Evolutionary conservation across 2,797 vertebrate species (phyloP), one percentile per base, ranked within the genome.

Genomic region (Naso thynnoides): DNA sequence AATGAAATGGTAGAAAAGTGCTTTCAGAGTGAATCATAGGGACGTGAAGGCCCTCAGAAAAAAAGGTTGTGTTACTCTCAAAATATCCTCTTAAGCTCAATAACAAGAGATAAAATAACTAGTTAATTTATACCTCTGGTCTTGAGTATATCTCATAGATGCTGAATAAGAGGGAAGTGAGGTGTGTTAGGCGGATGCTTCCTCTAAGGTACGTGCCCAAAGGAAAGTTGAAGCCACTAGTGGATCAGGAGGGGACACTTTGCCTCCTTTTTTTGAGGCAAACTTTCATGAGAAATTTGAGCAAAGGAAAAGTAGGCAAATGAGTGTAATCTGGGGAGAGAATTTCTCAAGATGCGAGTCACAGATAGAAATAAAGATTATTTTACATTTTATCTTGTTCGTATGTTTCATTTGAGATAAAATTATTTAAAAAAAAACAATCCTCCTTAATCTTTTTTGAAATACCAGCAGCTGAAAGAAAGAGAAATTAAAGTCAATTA

Each of bases 101-200:
- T 77, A 75, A 70, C 42, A 58, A 42, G 60, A 83, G 39, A 84
- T 72, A 24, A 76, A 87, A 84, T 85, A 76, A 83, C 42, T 41
- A 70, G 71, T 70, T 89, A 79, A 89, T 89, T 83, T 78, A 62
- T 79, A 84, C 74, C 76, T 87, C 65, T 85, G 79, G 74, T 82
- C 38, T 73, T 68, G 41, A 86, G 78, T 72, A 71, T 36, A 62
- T 83, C 55, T 79, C 44, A 54, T 24, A 62, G 70, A 69, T 4
- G 14, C 21, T 21, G 61, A 59, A 64, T 65, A 45, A 69, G 61
- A 75, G 50, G 45, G 61, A 33, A 55, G 48, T 67, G 63, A 72
- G 53, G 33, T 52, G 44, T 73, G 60, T 68, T 48, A 57, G 47
- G 31, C 8, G 78, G 73, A 66, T 55, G 75, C 47, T 54, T 36